Evolutionary conservation across 2,797 vertebrate genomes (phyloP).

Genomic region (Trematomus bernacchii): DNA sequence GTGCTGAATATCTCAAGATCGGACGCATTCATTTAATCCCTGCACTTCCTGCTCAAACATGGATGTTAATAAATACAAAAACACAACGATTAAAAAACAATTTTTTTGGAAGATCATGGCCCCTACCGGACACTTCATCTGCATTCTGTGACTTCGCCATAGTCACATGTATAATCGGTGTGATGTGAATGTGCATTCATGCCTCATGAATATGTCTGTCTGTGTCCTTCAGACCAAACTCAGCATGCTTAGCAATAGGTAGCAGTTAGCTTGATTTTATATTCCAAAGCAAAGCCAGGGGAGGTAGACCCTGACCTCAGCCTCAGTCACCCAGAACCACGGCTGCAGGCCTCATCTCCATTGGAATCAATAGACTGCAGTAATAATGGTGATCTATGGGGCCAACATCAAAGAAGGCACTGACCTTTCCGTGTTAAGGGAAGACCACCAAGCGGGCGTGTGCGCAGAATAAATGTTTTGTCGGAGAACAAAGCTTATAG

Average conservation of each 20-base stretch:
- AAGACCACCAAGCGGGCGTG: slow-evolving; percentile 66
- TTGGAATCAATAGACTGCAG: slow-evolving; percentile 88
- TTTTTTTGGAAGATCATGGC: too few species aligned
- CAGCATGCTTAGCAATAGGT: slow-evolving; percentile 67
- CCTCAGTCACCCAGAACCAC: slow-evolving; percentile 74
- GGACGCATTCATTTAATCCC: too few species aligned
- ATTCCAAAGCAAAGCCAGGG: slow-evolving; percentile 63
- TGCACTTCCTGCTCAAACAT: too few species aligned
- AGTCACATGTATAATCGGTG: slow-evolving; percentile 31
- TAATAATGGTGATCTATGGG: slow-evolving; percentile 88
- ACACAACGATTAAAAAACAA: too few species aligned
- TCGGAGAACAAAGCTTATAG: slow-evolving; percentile 58
- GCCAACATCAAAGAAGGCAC: slow-evolving; percentile 82
- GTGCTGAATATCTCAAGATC: too few species aligned
- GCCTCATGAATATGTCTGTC: slow-evolving; percentile 36
- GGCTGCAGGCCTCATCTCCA: slow-evolving; percentile 82
- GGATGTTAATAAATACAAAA: too few species aligned
- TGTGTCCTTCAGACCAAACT: slow-evolving; percentile 70
- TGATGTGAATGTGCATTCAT: slow-evolving; percentile 48
- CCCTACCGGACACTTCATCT: too few species aligned
- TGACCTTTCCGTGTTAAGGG: slow-evolving; percentile 79
- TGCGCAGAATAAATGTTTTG: slow-evolving; percentile 80
- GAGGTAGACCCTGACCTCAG: slow-evolving; percentile 71
- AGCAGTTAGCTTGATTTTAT: slow-evolving; percentile 72
- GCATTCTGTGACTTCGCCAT: too few species aligned